Conservation (phyloP, 2,113 vertebrate genomes). For the Boulengeromyrus knoepffleri region DNA sequence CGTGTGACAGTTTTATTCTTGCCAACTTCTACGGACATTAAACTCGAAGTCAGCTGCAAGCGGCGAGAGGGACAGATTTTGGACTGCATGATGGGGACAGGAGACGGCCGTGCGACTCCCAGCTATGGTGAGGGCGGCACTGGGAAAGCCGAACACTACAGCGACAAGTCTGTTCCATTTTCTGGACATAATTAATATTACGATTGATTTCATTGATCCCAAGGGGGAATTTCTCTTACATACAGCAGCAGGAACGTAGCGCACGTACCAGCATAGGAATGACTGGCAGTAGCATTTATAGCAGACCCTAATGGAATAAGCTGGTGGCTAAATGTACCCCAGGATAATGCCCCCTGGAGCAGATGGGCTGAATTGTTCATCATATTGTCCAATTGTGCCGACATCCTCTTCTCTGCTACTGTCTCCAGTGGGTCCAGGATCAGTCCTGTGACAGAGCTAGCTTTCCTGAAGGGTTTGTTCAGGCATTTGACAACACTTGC, state of each 20-base stretch:
- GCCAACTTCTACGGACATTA: slow-evolving; percentile 24
- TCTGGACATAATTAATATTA: not conserved
- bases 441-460: not conserved
- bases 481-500: not conserved
- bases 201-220: not conserved
- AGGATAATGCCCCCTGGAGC: not conserved
- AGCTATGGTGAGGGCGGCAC: no score
- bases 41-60: slow-evolving; percentile 20
- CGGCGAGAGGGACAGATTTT: not conserved
- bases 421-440: not conserved
- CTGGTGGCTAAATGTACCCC: not conserved
- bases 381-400: not conserved
- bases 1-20: slow-evolving; percentile 29
- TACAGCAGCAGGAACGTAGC: not conserved
- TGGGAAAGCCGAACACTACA: not conserved
- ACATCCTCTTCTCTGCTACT: not conserved
- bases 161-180: not conserved
- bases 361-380: not conserved
- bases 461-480: not conserved
- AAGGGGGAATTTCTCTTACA: not conserved
- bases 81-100: not conserved
- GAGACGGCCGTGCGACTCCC: not conserved
- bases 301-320: not conserved
- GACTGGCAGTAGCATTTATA: not conserved
- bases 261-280: not conserved